Evolutionary conservation across 2,113 vertebrate species (phyloP), one percentile per base, ranked within the genome.

Genomic region (Bos indicus): DNA sequence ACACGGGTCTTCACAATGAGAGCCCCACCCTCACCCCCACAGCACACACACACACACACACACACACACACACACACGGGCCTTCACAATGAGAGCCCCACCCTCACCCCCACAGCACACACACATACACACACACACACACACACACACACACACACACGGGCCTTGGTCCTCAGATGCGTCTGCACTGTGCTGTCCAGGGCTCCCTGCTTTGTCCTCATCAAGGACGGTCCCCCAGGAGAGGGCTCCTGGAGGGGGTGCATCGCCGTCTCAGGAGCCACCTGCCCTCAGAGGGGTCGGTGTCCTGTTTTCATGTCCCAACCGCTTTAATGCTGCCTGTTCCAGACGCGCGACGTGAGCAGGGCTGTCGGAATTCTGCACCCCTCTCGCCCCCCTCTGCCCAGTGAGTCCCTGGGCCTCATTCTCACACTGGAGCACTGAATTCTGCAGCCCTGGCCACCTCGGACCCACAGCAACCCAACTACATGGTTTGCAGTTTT

Each of bases 401-500:
- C 78, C 17, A 1, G 10, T 7, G 46, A 33, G 28, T 6, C 5
- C 78, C 48, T 6, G 28, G 9, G 48, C 78, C 48, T 12, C 28
- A 4, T 11, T 4, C 48, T 52, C 78, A 7, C 10, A 3, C 30
- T 77, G 36, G 19, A n/a, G 80, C 23, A 1, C 80, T 21, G 10
- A 4, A n/a, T 7, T 23, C 81, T 15, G 51, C 19, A 23, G 11
- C 51, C 80, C 51, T 8, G 17, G 51, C 19, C 33, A 7, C 33
- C 43, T 28, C 2, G 2, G 46, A 19, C 26, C 77, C 46, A 30
- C 28, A 33, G 46, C 78, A 19, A 10, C 78, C 0, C 26, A 11
- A 6, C 46, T 19, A 2, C 5, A 0, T 0, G 28, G 28, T 2
- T 1, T 33, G 46, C 30, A 6, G 16, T 19, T 51, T 51, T 33